Conservation (phyloP, 2,797 vertebrate genomes). For the Mionectes olivaceus region DNA sequence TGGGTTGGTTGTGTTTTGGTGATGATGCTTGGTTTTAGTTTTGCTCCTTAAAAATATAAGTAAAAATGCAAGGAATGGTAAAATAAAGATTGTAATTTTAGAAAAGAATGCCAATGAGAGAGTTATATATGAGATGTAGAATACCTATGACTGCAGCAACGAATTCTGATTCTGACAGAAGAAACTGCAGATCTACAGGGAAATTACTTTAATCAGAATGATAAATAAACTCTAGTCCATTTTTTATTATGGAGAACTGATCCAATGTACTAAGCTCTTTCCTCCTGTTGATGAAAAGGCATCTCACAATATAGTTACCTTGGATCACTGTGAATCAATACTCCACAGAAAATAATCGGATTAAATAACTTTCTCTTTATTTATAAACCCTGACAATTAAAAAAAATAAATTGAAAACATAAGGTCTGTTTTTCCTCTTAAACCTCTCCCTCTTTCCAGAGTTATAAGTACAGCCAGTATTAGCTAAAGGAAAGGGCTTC, state of each 20-base stretch:
- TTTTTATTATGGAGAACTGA: neutral
- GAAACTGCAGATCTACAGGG: neutral
- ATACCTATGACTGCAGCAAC: neutral
- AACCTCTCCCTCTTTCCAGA: constrained; percentile 17
- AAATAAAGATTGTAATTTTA: neutral
- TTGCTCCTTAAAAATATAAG: neutral
- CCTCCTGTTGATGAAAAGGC: neutral
- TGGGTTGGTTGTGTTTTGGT: neutral
- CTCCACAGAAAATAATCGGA: neutral
- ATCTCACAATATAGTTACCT: neutral
- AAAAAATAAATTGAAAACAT: neutral
- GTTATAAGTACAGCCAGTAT: constrained; percentile 42
- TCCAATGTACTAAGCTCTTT: neutral
- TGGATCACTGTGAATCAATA: neutral
- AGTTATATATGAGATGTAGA: neutral
- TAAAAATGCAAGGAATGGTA: neutral
- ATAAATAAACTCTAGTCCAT: neutral
- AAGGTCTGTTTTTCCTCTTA: constrained; percentile 10
- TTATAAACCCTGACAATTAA: constrained; percentile 15
- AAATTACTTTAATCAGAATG: constrained; percentile 7
- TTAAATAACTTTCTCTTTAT: constrained; percentile 24
- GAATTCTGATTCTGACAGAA: neutral
- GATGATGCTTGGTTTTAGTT: neutral
- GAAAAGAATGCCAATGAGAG: neutral
- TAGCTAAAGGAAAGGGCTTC: constrained; percentile 53